Evolutionary conservation across 2,113 vertebrate genomes (phyloP), one percentile per base, ranked within the genome.

Genomic region (Zosterops japonicus): DNA sequence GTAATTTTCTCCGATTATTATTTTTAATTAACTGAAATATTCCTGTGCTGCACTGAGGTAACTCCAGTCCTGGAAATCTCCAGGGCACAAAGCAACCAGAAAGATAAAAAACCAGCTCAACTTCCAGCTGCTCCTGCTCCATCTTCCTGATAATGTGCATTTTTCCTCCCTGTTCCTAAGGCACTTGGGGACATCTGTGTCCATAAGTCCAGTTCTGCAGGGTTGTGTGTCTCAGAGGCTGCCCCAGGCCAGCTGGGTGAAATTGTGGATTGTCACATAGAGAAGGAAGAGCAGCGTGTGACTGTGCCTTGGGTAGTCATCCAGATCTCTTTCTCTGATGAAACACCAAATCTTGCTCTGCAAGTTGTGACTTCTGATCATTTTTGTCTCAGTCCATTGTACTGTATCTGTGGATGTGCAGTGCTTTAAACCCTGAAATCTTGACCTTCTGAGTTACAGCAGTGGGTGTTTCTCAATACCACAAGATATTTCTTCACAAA

Each of bases 401-500:
- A 23, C 24, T 2, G 0, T 31, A 17, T 44, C 75, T 3, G 7
- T 76, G 57, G 31, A 13, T 29, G 49, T 16, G 25, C 20, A 39
- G 10, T 49, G 13, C 36, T 92, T 90, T 31, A 78, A 59, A 24
- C 39, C 13, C 27, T 29, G 41, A 70, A 60, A 64, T 60, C 35
- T 31, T 78, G 56, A 55, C 42, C 41, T 89, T 69, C 70, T 77
- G 70, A 47, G 35, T 74, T 55, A 23, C 11, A 76, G 46, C 39
- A 6, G 10, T 76, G 27, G 25, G 19, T 86, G 7, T 88, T 88
- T 88, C 88, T 90, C 47, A 74, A 56, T 86, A 63, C 39, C 46
- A 47, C 59, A 85, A 49, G 55, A 69, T 77, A 41, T 63, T 93
- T 87, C 59, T 87, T 91, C 82, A 91, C 19, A 47, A 35, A 88